Percentiles rank a stretch among this genome's conserved stretches.
These are phyloP conservation scores for Mus caroli DNA, from an alignment of 2,797 vertebrate species.

Conservation along the genomic window DNA sequence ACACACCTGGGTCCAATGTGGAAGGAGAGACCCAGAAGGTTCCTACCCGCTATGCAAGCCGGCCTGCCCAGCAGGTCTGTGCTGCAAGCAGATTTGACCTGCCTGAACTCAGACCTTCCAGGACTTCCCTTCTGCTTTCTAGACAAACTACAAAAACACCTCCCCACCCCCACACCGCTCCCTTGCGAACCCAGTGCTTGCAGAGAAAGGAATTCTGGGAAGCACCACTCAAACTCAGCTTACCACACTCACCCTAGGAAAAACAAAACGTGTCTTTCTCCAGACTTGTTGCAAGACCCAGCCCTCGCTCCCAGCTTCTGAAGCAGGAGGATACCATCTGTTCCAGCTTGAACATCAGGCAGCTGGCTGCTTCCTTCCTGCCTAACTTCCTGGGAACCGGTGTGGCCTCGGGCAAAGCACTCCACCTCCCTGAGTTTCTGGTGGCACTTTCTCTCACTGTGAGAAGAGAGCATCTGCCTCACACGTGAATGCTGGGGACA, in stretches of 20 bases:
- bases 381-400: not conserved
- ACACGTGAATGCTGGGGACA: too few species aligned
- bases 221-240: not conserved
- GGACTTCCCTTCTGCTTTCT: not conserved
- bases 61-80: not conserved
- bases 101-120: not conserved
- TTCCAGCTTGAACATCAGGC: not conserved
- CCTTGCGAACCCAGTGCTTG: not conserved
- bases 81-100: not conserved
- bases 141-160: not conserved
- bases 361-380: conserved; percentile 7
- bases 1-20: not conserved
- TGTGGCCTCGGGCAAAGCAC: not conserved
- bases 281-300: not conserved
- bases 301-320: not conserved
- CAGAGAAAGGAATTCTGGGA: conserved; percentile 38
- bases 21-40: not conserved
- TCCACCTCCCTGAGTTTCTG: not conserved
- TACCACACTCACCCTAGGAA: not conserved
- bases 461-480: not conserved
- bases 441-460: not conserved
- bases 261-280: not conserved
- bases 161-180: not conserved
- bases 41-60: not conserved
- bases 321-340: not conserved